Conservation (phyloP, 2,113 vertebrate genomes). For the Cebidichthys violaceus region DNA sequence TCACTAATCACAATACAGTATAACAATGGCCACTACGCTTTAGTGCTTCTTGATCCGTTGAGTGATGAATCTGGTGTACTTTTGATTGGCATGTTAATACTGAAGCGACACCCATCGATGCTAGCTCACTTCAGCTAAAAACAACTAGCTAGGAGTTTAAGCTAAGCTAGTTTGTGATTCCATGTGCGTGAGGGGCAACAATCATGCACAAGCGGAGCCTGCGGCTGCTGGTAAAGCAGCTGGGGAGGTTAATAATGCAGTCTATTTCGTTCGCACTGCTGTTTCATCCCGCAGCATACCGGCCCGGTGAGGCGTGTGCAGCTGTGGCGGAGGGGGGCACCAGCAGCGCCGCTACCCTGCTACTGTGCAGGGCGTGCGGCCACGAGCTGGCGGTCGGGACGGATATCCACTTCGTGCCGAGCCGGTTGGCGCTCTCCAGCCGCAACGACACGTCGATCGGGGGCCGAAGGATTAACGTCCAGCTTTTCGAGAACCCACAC, state of each 20-base stretch:
- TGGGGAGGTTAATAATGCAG: not conserved
- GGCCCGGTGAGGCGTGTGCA: slow-evolving; percentile 46
- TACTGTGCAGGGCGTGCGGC: slow-evolving; percentile 70
- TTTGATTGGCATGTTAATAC: not conserved
- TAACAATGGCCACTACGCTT: not conserved
- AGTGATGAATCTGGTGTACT: not conserved
- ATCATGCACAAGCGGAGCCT: not conserved
- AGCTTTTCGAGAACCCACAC: slow-evolving; percentile 79
- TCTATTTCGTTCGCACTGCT: slow-evolving; percentile 22
- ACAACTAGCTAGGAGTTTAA: slow-evolving; percentile 24
- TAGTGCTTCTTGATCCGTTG: not conserved
- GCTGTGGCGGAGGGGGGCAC: slow-evolving; percentile 1
- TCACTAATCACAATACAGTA: slow-evolving; percentile 1
- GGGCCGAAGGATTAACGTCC: slow-evolving; percentile 46
- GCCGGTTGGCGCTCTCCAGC: slow-evolving; percentile 70
- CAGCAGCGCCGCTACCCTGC: slow-evolving; percentile 31
- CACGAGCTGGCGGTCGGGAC: slow-evolving; percentile 60
- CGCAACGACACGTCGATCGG: slow-evolving; percentile 61
- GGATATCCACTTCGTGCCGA: slow-evolving; percentile 66
- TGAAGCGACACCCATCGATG: not conserved
- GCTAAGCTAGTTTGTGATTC: slow-evolving; percentile 9
- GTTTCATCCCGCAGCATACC: not conserved
- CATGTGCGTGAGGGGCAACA: slow-evolving; percentile 1
- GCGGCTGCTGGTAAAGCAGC: not conserved
- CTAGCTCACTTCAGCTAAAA: slow-evolving; percentile 15